Evolutionary conservation across 2,113 vertebrate species (phyloP).

Genomic region (Pelmatolapia mariae): DNA sequence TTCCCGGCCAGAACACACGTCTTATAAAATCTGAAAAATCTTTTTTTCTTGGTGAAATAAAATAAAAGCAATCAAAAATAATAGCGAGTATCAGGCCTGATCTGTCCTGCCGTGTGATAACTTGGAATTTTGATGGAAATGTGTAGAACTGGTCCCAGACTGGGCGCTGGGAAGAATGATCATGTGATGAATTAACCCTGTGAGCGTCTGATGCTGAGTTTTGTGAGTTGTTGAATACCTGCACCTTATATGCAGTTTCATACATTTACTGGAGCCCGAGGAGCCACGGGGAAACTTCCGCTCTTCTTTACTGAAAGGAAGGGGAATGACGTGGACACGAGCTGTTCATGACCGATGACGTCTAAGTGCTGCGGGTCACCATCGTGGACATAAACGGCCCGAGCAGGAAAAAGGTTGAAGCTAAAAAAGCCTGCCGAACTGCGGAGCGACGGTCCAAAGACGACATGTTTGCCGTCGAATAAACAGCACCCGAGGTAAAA

Average conservation of each 20-base stretch:
- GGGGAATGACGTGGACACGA: too few species aligned
- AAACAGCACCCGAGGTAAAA: constrained; percentile 20
- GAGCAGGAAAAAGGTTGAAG: neutral
- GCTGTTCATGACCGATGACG: too few species aligned
- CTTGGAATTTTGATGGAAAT: neutral
- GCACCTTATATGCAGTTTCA: neutral
- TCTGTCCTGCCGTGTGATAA: neutral
- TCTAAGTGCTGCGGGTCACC: neutral
- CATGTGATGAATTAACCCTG: neutral
- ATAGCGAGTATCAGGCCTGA: neutral
- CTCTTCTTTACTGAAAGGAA: neutral
- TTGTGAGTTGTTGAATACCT: neutral
- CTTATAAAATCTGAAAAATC: neutral
- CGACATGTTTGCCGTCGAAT: neutral
- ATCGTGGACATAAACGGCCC: neutral
- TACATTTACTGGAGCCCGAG: fast-evolving
- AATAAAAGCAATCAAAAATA: neutral
- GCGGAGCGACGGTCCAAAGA: neutral
- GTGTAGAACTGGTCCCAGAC: neutral
- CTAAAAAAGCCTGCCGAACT: neutral
- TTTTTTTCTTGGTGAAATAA: neutral
- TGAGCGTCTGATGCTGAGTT: neutral
- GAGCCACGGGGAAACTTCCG: neutral
- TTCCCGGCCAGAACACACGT: neutral
- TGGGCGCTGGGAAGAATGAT: neutral